Base-by-base conservation (phyloP, 2,888 invertebrate genomes). In the Priocnemis perturbator region DNA sequence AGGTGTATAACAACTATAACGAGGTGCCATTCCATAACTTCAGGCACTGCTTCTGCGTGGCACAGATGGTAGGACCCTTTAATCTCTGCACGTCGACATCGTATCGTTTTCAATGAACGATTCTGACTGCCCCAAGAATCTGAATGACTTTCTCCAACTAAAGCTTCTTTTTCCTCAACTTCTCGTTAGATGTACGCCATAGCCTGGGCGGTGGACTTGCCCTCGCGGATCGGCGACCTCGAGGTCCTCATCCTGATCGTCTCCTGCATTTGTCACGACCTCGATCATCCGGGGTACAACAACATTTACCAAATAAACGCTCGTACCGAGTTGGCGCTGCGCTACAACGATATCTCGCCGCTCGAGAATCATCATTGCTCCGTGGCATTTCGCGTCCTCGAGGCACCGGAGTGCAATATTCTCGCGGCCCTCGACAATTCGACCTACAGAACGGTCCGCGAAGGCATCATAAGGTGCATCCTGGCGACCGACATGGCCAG, bases 1-100 rank as follows among this genome's bases (percentile, higher is more conserved):
- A 94, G 89, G 93, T 94, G 80, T 95, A 94, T 90, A 94, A 94
- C 88, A 93, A 94, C 88, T 96, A 96, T 91, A 94, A 95, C 90
- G 95, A 95, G 89, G 95, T 96, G 86, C 95, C 95, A 72, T 96
- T 96, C 90, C 96, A 96, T 89, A 96, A 96, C 90, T 96, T 96
- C 90, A 92, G 95, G 78, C 96, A 96, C 87, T 95, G 95, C 89
- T 96, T 96, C 90, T 95, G 95, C 90, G 96, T 96, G 76, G 93
- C 95, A 70, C 96, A 96, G 91, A 96, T 96, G 95, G 95, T 95
- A 91, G 91, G 91, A 61, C 56, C n/a, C 5, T n/a, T 23, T 20
- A 21, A 14, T 56, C 11, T 23, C 15, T 26, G 5, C 26, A 26
- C 26, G 26, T 26, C 5, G 2, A 26, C 26, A 26, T 26, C 26